A percentile compares a stretch with the other conserved stretches of the same genome.
Evolutionary conservation across 1,140 invertebrate genomes (phyloP).

Genomic region (Drosophila pseudoananassae): DNA sequence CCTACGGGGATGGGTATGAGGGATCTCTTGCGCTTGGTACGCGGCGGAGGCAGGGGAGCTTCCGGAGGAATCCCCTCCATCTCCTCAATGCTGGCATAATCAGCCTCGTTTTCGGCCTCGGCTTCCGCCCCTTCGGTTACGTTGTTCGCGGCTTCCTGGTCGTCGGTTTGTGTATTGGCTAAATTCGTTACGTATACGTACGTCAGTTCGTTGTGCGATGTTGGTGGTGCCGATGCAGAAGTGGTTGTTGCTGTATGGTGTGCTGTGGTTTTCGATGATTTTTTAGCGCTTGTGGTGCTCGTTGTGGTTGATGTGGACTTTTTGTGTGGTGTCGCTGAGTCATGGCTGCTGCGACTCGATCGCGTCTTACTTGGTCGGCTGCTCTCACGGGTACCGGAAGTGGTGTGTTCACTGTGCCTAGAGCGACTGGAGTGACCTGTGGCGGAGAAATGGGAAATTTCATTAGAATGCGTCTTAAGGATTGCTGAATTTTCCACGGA

Average conservation of each 20-base stretch:
- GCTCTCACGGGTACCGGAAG: slow-evolving; percentile 36
- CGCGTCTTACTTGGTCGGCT: slow-evolving; percentile 58
- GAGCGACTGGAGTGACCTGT: slow-evolving; percentile 82
- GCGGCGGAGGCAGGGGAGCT: slow-evolving; percentile 45
- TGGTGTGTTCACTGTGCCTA: slow-evolving; percentile 63
- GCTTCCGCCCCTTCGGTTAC: not conserved
- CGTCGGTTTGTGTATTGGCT: slow-evolving; percentile 60
- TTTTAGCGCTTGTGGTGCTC: slow-evolving; percentile 30
- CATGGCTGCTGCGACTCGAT: slow-evolving; percentile 58
- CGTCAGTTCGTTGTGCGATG: slow-evolving; percentile 76
- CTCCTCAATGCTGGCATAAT: slow-evolving; percentile 65
- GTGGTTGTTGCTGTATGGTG: slow-evolving; percentile 40
- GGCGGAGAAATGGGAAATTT: not conserved
- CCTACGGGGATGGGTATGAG: slow-evolving; percentile 65
- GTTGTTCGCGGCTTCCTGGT: slow-evolving; percentile 2
- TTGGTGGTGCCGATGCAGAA: slow-evolving; percentile 33
- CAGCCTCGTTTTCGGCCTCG: slow-evolving; percentile 28
- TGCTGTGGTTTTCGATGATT: slow-evolving; percentile 53
- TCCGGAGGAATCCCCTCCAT: slow-evolving; percentile 10
- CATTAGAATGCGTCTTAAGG: slow-evolving; percentile 1
- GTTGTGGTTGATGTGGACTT: slow-evolving; percentile 51
- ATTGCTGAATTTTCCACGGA: not conserved
- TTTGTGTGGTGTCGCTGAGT: slow-evolving; percentile 55
- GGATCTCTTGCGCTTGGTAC: slow-evolving; percentile 65
- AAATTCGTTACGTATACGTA: slow-evolving; percentile 84